Evolutionary conservation across 1,140 invertebrate species (phyloP).

Genomic region (Monochamus saltuarius): DNA sequence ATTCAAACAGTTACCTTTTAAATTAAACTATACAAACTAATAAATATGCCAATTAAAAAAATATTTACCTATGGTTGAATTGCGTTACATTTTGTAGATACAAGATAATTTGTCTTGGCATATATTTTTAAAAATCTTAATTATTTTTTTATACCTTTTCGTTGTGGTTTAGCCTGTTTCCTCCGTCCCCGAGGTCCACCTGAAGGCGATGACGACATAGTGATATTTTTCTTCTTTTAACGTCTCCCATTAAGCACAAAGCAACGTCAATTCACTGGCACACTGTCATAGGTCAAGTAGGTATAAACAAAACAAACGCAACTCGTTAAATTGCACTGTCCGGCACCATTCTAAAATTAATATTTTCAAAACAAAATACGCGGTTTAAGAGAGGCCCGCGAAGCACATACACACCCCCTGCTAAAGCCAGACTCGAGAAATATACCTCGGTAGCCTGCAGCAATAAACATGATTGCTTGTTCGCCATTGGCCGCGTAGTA

Average conservation of each 20-base stretch:
- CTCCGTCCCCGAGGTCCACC: conserved; percentile 42
- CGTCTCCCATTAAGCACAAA: conserved; percentile 42
- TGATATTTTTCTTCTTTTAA: conserved; percentile 19
- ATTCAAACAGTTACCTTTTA: conserved; percentile 10
- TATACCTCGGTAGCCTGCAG: conserved; percentile 40
- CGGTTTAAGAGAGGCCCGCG: background rate
- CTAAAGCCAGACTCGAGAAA: conserved; percentile 38
- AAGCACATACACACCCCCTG: conserved; percentile 42
- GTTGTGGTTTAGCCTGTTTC: conserved; percentile 50
- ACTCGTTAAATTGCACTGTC: background rate
- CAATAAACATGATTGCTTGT: conserved; percentile 47
- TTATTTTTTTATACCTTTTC: conserved; percentile 39
- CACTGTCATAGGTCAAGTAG: conserved; percentile 15
- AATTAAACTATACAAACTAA: too few species aligned
- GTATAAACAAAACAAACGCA: background rate
- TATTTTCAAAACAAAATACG: too few species aligned
- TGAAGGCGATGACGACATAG: conserved; percentile 29
- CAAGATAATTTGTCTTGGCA: background rate
- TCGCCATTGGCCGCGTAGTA: conserved; percentile 48
- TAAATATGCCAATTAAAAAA: background rate
- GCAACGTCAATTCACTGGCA: conserved; percentile 19
- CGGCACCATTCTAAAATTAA: background rate
- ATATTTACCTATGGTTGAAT: background rate
- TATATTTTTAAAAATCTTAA: background rate
- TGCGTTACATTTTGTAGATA: background rate